Base-by-base conservation (phyloP, 2,888 invertebrate species). In the Zelleria hepariella region DNA sequence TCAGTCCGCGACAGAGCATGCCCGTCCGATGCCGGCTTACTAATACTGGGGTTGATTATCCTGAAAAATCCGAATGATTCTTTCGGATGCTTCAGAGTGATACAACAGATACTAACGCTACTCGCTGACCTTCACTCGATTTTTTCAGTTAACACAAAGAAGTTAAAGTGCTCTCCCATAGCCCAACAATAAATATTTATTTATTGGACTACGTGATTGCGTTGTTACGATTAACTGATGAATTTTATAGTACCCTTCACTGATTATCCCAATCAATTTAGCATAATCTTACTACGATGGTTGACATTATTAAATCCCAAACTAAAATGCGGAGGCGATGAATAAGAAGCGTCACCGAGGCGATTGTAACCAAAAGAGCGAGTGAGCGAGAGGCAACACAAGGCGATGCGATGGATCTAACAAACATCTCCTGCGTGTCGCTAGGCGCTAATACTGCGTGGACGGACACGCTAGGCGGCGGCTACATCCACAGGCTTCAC, bases 291-390 rank as follows among this genome's bases (percentile, higher is more conserved):
- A n/a, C n/a, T n/a, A n/a, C 32, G 15, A 10, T 42, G 15, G 5
- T 42, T 42, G 74, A 55, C 55, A 32, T 55, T 32, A 55, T 18
- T 8, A 27, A 20, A 32, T 25, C n/a, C 25, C 53, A 23, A 32
- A 55, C 27, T 21, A 32, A 75, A 63, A 67, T 62, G 63, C 77
- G 73, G 66, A 67, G 66, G 67, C 63, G 66, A 73, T 80, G 80
- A 75, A 55, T 24, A 55, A 55, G 65, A 77, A 79, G 81, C 80
- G 64, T 62, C 61, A 18, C 27, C n/a, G 60, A 70, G 66, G 65
- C 61, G 65, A 60, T 64, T 59, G 58, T 52, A 61, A 59, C 62
- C 65, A 68, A 62, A 58, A 67, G 63, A 65, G 64, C 66, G 62
- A 64, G 20, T 69, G 61, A 64, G 73, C 73, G 70, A 74, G 71